Evolutionary conservation across 2,797 vertebrate species (phyloP).

Genomic region (Neomorphus geoffroyi): DNA sequence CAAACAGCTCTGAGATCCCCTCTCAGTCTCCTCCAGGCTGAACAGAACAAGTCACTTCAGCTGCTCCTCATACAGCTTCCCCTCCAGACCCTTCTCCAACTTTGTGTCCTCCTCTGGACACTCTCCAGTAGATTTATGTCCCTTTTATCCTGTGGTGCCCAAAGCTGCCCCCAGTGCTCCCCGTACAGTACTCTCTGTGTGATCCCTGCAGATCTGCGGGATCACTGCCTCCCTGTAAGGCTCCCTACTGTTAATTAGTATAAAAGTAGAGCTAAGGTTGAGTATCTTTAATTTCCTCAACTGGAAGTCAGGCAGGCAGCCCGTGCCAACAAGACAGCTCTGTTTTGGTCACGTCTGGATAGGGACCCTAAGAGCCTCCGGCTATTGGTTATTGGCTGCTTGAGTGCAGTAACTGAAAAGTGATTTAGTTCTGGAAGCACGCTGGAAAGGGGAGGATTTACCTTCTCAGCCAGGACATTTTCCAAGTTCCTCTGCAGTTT

Average conservation of each 20-base stretch:
- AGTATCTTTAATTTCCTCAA: background rate
- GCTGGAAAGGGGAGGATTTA: constrained; percentile 43
- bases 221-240: background rate
- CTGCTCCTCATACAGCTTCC: too few relatives aligned
- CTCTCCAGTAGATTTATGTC: too few relatives aligned
- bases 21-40: too few relatives aligned
- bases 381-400: background rate
- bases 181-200: too few relatives aligned
- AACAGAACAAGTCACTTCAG: too few relatives aligned
- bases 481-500: constrained; percentile 91
- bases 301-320: background rate
- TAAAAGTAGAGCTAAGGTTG: background rate
- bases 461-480: constrained; percentile 89
- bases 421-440: background rate
- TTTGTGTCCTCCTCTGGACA: too few relatives aligned
- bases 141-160: too few relatives aligned
- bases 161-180: too few relatives aligned
- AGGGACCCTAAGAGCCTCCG: background rate
- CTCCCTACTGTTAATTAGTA: background rate
- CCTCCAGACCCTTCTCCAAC: too few relatives aligned
- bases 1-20: too few relatives aligned
- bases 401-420: fast-evolving
- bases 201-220: background rate
- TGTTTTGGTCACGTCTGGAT: background rate
- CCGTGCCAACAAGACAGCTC: background rate